Conservation (phyloP, 2,888 invertebrate genomes). For the Cephalotes varians region DNA sequence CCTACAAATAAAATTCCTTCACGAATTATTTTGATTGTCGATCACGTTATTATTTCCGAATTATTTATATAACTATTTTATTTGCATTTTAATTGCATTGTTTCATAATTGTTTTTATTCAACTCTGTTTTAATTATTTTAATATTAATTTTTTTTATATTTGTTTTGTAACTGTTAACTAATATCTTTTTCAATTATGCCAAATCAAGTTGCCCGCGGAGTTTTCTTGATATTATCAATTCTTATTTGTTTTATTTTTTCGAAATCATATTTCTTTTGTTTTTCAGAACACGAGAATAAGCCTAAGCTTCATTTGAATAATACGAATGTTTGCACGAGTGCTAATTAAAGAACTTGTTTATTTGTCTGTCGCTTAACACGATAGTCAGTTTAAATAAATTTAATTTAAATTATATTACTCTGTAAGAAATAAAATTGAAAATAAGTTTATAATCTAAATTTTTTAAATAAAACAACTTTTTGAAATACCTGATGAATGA, state of each 20-base stretch:
- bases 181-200: neutral
- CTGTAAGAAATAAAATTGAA: neutral
- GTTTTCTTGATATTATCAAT: neutral
- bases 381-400: neutral
- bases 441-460: neutral
- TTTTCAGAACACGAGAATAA: neutral
- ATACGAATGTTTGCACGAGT: neutral
- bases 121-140: neutral
- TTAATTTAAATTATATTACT: constrained; percentile 5
- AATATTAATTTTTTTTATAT: neutral
- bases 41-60: neutral
- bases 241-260: too few species aligned
- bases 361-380: neutral
- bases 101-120: neutral
- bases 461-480: neutral
- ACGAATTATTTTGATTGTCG: neutral
- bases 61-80: neutral
- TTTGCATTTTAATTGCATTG: neutral
- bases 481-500: neutral
- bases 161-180: neutral
- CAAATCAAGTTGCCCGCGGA: too few species aligned
- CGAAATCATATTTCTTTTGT: neutral
- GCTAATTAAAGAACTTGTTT: constrained; percentile 14
- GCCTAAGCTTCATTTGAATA: neutral
- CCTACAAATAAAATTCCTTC: neutral